Evolutionary conservation across 2,113 vertebrate species (phyloP).

Genomic region (Callopanchax toddi): DNA sequence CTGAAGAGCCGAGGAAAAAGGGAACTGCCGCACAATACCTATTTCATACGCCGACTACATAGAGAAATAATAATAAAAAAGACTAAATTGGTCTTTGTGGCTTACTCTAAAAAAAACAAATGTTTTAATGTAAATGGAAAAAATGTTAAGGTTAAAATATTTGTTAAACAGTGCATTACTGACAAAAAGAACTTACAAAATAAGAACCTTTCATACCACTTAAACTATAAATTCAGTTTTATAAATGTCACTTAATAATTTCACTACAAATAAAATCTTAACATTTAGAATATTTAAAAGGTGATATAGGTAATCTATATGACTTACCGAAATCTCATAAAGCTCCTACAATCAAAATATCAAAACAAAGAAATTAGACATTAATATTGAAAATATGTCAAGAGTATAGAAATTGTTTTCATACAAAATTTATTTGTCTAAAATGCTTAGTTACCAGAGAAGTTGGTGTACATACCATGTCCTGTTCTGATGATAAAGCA

Average conservation of each 20-base stretch:
- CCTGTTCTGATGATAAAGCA: constrained; percentile 78
- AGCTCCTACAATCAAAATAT: constrained; percentile 85
- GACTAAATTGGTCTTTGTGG: not conserved
- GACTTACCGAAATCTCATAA: constrained; percentile 92
- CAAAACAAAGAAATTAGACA: not conserved
- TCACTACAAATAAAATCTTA: too few relatives aligned
- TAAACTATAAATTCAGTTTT: too few relatives aligned
- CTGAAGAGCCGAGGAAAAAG: constrained; percentile 93
- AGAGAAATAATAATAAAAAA: not conserved
- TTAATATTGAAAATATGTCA: not conserved
- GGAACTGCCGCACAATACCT: constrained; percentile 96
- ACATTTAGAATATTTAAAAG: too few relatives aligned
- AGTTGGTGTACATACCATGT: constrained; percentile 83
- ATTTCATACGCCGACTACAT: constrained; percentile 90
- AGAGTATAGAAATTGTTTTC: too few relatives aligned
- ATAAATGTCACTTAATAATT: too few relatives aligned
- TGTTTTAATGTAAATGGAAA: not conserved
- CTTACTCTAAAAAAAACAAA: too few relatives aligned
- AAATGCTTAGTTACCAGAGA: too few relatives aligned
- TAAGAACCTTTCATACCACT: too few relatives aligned
- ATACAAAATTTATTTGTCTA: too few relatives aligned
- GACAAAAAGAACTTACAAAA: too few relatives aligned
- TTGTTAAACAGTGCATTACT: too few relatives aligned
- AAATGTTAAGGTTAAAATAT: not conserved
- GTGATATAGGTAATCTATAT: too few relatives aligned